phyloP scores from a whole-genome alignment of 1,140 invertebrate genomes.

The Leptopilina clavipes region DNA sequence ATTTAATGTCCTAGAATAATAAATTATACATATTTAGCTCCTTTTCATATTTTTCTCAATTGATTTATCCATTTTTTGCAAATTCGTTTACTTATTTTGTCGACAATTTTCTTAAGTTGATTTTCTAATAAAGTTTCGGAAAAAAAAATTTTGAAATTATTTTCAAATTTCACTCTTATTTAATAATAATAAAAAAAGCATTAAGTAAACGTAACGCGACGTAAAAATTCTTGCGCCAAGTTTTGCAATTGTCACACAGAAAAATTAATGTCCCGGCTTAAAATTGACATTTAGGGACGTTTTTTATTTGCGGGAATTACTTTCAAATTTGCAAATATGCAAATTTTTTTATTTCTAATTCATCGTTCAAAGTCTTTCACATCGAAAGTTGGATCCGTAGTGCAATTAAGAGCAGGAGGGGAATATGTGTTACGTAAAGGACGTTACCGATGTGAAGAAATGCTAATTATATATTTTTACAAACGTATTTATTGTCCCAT shows the following conservation, averaged over 20 bases:
- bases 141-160: no score
- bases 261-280: not conserved
- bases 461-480: conserved; percentile 47
- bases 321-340: conserved; percentile 11
- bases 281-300: conserved; percentile 6
- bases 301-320: not conserved
- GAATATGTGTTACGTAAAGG: conserved; percentile 64
- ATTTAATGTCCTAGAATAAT: conserved; percentile 3
- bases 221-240: conserved; percentile 3
- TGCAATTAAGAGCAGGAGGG: conserved; percentile 55
- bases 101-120: no score
- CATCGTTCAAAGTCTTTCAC: conserved; percentile 29
- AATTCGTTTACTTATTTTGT: no score
- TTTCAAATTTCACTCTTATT: no score
- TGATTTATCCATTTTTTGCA: no score
- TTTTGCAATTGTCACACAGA: not conserved
- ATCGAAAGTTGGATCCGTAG: conserved; percentile 60
- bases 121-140: no score
- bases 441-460: conserved; percentile 69
- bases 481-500: conserved; percentile 39
- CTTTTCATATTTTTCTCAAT: not conserved
- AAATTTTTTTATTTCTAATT: conserved; percentile 34
- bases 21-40: not conserved
- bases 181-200: no score
- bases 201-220: not conserved